phyloP scores from a whole-genome alignment of 2,797 vertebrate genomes.

The Petrocephalus schoutedeni region DNA sequence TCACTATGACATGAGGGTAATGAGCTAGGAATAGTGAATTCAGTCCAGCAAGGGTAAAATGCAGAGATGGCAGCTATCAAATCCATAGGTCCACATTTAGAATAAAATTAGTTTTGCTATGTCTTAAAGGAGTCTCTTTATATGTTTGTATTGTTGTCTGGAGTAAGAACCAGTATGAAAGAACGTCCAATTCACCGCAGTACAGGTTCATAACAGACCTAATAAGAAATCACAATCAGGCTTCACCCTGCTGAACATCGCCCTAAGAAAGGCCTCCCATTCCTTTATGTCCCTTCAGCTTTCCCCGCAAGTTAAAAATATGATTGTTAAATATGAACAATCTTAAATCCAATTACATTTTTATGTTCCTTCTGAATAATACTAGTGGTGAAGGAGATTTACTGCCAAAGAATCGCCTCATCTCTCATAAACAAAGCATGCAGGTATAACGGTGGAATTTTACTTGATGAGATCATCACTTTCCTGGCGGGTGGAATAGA shows the following conservation, averaged over 20 bases:
- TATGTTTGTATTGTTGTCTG: neutral
- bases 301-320: neutral
- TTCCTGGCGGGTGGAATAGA: neutral
- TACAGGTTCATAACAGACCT: neutral
- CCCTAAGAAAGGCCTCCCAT: neutral
- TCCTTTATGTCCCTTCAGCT: neutral
- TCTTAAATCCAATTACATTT: neutral
- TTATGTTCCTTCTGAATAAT: neutral
- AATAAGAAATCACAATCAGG: neutral
- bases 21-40: neutral
- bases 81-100: neutral
- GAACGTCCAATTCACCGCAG: neutral
- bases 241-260: neutral
- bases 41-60: neutral
- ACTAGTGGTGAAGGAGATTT: neutral
- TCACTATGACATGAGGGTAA: neutral
- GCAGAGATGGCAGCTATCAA: neutral
- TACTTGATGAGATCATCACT: neutral
- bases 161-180: neutral
- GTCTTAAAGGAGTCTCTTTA: neutral
- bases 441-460: neutral
- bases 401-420: neutral
- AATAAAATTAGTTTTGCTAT: neutral
- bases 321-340: neutral
- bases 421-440: neutral